Evolutionary conservation across 1,140 invertebrate species (phyloP), one percentile per base, ranked within the genome.

Genomic region (Listronotus oregonensis): DNA sequence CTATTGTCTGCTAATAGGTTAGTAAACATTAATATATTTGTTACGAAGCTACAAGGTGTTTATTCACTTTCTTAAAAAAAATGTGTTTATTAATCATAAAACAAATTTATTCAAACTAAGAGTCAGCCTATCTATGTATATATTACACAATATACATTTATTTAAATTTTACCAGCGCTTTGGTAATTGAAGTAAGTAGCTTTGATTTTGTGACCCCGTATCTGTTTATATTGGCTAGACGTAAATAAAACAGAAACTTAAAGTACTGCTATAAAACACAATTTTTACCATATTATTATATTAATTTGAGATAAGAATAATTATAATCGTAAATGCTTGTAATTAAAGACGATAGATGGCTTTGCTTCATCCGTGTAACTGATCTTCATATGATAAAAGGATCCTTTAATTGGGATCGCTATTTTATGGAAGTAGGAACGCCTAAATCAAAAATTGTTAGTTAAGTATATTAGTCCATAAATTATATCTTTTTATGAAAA

Each of bases 321-420:
- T 68, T 68, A 68, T 57, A 68, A 64, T 64, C 66, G 49, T 68
- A 68, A 68, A 65, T 37, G 61, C 47, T 62, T 57, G 67, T 69
- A 69, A 69, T 69, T 69, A 65, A 61, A 69, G 62, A n/a, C 51
- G 49, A 65, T 59, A 42, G 57, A 27, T 52, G 59, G 43, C 40
- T 64, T 49, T 56, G 39, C 46, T 56, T 51, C 46, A 56, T 65
- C 51, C 66, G 40, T 51, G 57, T 64, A 60, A 55, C 57, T 42
- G 67, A 69, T 69, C 67, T 55, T 60, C 46, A 69, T 65, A 64
- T 61, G 67, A 69, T 69, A 69, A 69, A 56, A 39, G 49, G 34
- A 59, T 47, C 32, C 50, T 58, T 69, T 69, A 69, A 69, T 69
- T 64, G 67, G 62, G 56, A 64, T 60, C 67, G 62, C 57, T 65